Evolutionary conservation across 2,113 vertebrate genomes (phyloP).

Genomic region (Manacus vitellinus): DNA sequence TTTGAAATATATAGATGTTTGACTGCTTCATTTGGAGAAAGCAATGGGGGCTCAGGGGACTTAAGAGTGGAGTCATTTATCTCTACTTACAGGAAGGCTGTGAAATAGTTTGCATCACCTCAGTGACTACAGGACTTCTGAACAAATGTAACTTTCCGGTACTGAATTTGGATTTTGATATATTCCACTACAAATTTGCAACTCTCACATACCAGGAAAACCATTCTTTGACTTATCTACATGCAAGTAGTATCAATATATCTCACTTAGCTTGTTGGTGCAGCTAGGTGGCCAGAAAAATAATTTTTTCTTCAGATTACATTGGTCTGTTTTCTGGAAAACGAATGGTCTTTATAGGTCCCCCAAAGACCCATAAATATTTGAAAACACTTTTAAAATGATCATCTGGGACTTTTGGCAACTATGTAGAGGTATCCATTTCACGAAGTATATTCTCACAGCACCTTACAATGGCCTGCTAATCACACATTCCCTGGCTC

Average conservation of each 20-base stretch:
- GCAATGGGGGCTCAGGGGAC: not conserved
- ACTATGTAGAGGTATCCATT: conserved; percentile 10
- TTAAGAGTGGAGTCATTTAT: not conserved
- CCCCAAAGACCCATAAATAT: conserved; percentile 35
- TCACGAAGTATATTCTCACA: conserved; percentile 10
- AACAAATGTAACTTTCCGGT: not conserved
- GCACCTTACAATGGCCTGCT: not conserved
- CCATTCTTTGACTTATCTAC: not conserved
- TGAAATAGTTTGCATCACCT: not conserved
- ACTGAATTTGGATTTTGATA: not conserved
- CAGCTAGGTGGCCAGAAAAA: conserved; percentile 31
- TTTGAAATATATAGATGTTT: not conserved
- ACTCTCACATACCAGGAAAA: not conserved
- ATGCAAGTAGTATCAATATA: not conserved
- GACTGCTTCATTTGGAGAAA: not conserved
- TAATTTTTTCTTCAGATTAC: conserved; percentile 31
- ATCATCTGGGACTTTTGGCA: conserved; percentile 36
- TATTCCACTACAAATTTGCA: not conserved
- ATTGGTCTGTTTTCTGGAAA: conserved; percentile 33
- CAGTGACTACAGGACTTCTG: not conserved
- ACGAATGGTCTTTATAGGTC: not conserved
- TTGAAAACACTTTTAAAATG: conserved; percentile 39
- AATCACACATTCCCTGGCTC: conserved; percentile 8
- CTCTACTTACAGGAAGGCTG: not conserved
- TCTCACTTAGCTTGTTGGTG: not conserved